phyloP scores from a whole-genome alignment of 2,797 vertebrate species.

The Anas bahamensis region DNA sequence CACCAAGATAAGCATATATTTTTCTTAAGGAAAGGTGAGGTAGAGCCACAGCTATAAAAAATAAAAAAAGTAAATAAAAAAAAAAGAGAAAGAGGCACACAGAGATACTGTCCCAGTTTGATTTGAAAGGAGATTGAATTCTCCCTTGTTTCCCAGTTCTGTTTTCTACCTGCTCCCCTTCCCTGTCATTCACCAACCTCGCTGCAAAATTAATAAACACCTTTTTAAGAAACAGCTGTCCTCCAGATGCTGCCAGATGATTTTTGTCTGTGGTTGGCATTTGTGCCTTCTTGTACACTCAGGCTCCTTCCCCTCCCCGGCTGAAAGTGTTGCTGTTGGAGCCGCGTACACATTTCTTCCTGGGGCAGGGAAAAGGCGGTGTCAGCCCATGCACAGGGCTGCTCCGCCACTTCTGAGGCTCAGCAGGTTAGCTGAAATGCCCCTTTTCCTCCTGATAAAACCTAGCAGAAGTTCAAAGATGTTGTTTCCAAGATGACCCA shows the following conservation, averaged over 20 bases:
- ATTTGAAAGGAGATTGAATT: background rate
- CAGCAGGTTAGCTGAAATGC: background rate
- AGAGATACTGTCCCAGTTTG: background rate
- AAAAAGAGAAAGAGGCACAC: background rate
- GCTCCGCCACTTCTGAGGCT: background rate
- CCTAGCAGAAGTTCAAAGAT: background rate
- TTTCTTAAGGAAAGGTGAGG: background rate
- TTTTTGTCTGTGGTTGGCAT: background rate
- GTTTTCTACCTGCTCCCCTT: background rate
- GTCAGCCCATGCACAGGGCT: background rate
- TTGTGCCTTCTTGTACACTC: background rate
- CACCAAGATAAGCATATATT: background rate
- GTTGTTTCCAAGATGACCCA: background rate
- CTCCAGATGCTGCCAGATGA: background rate
- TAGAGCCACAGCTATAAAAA: background rate
- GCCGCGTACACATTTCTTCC: background rate
- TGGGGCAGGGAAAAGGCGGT: background rate
- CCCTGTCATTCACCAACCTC: background rate
- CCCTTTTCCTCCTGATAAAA: background rate
- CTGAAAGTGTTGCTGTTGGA: background rate
- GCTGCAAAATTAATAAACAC: constrained; percentile 3
- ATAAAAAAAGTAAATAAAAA: too few species aligned
- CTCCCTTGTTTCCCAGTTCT: background rate
- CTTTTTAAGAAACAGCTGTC: constrained; percentile 2
- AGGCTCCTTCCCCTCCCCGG: background rate